These are phyloP conservation scores for Platerodrilus igneus DNA, from an alignment of 2,888 invertebrate species.

Conservation along the genomic window DNA sequence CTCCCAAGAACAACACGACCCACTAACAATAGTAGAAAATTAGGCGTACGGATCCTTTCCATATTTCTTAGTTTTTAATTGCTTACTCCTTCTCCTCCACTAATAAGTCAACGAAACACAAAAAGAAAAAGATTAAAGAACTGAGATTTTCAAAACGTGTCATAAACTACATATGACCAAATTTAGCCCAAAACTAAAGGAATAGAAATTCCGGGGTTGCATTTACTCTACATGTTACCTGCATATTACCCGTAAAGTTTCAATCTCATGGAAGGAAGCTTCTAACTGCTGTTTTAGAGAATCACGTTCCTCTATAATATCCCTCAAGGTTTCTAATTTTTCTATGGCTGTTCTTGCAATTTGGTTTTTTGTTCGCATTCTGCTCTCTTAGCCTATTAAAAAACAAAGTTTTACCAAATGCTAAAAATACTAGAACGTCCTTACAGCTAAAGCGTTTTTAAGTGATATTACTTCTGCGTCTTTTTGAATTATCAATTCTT, in stretches of 20 bases:
- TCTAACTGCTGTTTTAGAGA: conserved; percentile 32
- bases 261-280: conserved; percentile 34
- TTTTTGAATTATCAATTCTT: conserved; percentile 19
- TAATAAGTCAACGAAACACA: too few relatives aligned
- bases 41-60: too few relatives aligned
- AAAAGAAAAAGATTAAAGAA: too few relatives aligned
- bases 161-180: too few relatives aligned
- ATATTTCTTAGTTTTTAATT: too few relatives aligned
- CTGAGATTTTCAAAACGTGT: too few relatives aligned
- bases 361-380: conserved; percentile 34
- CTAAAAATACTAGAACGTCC: not conserved
- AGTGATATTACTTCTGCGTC: conserved; percentile 25
- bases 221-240: too few relatives aligned
- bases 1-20: too few relatives aligned
- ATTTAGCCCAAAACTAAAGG: too few relatives aligned
- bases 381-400: conserved; percentile 32
- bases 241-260: conserved; percentile 30
- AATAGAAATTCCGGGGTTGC: too few relatives aligned
- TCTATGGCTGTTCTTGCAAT: conserved; percentile 35
- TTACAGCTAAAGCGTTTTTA: conserved; percentile 25
- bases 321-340: conserved; percentile 36
- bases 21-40: too few relatives aligned
- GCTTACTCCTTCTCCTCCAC: too few relatives aligned
- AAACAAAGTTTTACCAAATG: not conserved
- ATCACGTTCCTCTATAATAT: conserved; percentile 34